phyloP scores from a whole-genome alignment of 64 coral and sea anemone species.

The Exaiptasia diaphana region DNA sequence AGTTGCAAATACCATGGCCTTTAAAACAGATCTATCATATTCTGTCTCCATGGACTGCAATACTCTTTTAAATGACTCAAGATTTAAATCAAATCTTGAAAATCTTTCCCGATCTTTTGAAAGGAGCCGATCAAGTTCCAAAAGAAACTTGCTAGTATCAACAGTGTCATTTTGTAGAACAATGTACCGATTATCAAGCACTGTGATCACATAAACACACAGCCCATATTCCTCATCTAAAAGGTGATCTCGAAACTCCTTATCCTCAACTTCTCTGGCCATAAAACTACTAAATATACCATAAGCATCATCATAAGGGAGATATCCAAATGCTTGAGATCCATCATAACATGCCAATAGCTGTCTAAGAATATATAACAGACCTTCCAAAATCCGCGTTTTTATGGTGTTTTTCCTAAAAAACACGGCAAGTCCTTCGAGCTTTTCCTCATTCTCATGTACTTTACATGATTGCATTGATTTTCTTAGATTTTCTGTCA shows the following conservation, averaged over 20 bases:
- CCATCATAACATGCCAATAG: slow-evolving; percentile 53
- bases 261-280: slow-evolving; percentile 59
- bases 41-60: slow-evolving; percentile 61
- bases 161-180: slow-evolving; percentile 71
- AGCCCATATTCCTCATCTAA: slow-evolving; percentile 66
- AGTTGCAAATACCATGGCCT: slow-evolving; percentile 64
- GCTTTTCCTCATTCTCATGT: slow-evolving; percentile 49
- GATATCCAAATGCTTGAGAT: slow-evolving; percentile 47
- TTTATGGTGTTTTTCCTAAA: slow-evolving; percentile 34
- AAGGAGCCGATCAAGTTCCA: slow-evolving; percentile 57
- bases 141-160: slow-evolving; percentile 60
- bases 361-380: slow-evolving; percentile 63
- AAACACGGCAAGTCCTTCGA: slow-evolving; percentile 53
- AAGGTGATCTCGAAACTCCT: slow-evolving; percentile 69
- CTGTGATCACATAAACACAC: slow-evolving; percentile 62
- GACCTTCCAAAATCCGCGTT: slow-evolving; percentile 43
- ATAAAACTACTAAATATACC: slow-evolving; percentile 63
- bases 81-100: slow-evolving; percentile 71
- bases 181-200: slow-evolving; percentile 66
- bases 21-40: slow-evolving; percentile 63
- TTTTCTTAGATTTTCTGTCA: slow-evolving; percentile 48
- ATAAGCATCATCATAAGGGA: slow-evolving; percentile 58
- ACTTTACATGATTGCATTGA: slow-evolving; percentile 57
- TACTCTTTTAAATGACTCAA: slow-evolving; percentile 50
- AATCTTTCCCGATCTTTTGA: slow-evolving; percentile 56